Conservation (phyloP, 2,888 invertebrate genomes). For the Lasiommata megera region DNA sequence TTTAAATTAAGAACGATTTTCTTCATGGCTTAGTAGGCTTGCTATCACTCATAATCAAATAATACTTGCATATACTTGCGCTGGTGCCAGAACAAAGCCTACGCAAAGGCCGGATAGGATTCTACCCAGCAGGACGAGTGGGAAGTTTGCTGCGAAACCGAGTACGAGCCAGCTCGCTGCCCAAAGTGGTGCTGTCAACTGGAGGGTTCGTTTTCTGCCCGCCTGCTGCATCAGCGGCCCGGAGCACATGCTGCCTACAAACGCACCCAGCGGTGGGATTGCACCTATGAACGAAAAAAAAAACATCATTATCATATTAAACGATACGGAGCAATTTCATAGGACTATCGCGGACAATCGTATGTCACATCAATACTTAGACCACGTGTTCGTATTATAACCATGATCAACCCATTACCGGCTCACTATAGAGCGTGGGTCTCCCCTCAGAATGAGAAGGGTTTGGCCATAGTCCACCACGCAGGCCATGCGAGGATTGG, state of each 20-base stretch:
- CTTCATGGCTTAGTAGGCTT: too few species aligned
- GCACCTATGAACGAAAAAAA: slow-evolving; percentile 45
- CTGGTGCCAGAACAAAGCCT: slow-evolving; percentile 82
- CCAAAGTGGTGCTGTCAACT: slow-evolving; percentile 76
- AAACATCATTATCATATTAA: not conserved
- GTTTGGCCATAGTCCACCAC: too few species aligned
- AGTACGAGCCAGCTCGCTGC: slow-evolving; percentile 79
- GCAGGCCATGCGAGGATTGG: too few species aligned
- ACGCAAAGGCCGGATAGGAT: slow-evolving; percentile 82
- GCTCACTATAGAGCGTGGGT: too few species aligned
- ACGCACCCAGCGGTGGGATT: slow-evolving; percentile 80
- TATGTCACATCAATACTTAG: too few species aligned
- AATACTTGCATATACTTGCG: slow-evolving; percentile 83
- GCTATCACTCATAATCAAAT: not conserved
- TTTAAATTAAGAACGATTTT: too few species aligned
- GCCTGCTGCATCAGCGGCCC: slow-evolving; percentile 77
- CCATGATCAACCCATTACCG: too few species aligned
- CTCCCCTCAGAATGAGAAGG: too few species aligned
- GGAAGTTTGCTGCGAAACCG: slow-evolving; percentile 67
- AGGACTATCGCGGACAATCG: too few species aligned
- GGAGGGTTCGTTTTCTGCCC: slow-evolving; percentile 76
- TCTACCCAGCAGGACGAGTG: slow-evolving; percentile 76
- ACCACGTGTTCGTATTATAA: too few species aligned
- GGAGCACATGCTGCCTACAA: slow-evolving; percentile 77
- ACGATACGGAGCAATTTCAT: too few species aligned